phyloP scores from a whole-genome alignment of 2,888 invertebrate species.

The Pterostichus niger region DNA sequence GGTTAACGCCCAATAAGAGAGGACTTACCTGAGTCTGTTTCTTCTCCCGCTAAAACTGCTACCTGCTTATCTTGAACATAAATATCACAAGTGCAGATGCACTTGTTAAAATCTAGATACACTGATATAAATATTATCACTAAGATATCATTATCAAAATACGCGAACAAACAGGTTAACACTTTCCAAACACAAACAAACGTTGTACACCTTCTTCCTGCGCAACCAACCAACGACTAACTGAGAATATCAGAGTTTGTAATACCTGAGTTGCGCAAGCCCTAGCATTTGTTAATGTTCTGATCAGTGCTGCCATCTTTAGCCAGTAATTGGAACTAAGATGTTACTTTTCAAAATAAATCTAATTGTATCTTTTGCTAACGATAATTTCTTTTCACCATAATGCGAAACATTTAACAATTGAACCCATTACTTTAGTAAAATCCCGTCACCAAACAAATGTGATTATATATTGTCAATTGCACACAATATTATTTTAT shows the following conservation, averaged over 20 bases:
- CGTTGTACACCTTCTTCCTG: not conserved
- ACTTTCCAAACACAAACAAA: slow-evolving; percentile 49
- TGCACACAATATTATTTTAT: too few species aligned
- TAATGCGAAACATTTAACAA: too few species aligned
- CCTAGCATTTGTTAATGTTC: too few species aligned
- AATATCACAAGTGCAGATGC: slow-evolving; percentile 18
- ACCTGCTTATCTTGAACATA: slow-evolving; percentile 53
- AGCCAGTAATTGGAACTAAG: not conserved
- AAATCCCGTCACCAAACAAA: too few species aligned
- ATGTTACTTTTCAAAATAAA: slow-evolving; percentile 21
- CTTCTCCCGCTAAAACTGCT: slow-evolving; percentile 59
- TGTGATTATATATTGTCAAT: too few species aligned
- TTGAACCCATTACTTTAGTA: too few species aligned
- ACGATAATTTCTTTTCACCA: too few species aligned
- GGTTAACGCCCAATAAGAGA: slow-evolving; percentile 64
- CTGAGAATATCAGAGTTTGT: not conserved
- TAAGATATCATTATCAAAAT: slow-evolving; percentile 40
- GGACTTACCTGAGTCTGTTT: slow-evolving; percentile 55
- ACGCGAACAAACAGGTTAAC: slow-evolving; percentile 61
- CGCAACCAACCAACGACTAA: slow-evolving; percentile 56
- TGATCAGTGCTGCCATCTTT: not conserved
- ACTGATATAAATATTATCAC: slow-evolving; percentile 49
- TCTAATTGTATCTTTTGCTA: too few species aligned
- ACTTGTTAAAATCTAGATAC: slow-evolving; percentile 23
- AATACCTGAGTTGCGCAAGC: slow-evolving; percentile 1